phyloP scores from a whole-genome alignment of 1,140 invertebrate species.

The fruit fly (Drosophila melanogaster) region DNA sequence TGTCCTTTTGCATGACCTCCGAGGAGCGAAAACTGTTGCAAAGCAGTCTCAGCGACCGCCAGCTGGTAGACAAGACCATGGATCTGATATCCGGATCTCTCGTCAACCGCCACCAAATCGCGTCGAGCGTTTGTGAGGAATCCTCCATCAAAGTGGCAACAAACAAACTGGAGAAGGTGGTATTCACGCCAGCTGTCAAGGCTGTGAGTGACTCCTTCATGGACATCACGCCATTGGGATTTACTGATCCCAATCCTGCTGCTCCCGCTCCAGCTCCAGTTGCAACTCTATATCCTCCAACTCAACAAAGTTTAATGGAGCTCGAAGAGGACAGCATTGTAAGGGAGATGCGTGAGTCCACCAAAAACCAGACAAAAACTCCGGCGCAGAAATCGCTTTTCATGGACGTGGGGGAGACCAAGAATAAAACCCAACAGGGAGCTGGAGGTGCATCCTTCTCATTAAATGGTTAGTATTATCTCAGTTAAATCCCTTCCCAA shows the following conservation, averaged over 20 bases:
- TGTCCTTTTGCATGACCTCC: constrained; percentile 7
- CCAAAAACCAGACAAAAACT: constrained; percentile 10
- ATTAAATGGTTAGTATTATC: constrained; percentile 12
- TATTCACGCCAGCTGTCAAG: not conserved
- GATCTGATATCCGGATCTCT: constrained; percentile 48
- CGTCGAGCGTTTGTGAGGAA: not conserved
- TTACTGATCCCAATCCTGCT: not conserved
- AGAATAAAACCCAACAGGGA: constrained; percentile 8
- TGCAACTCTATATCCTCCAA: not conserved
- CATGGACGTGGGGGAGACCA: constrained; percentile 7
- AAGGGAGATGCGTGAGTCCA: constrained; percentile 1
- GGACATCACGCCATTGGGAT: constrained; percentile 38
- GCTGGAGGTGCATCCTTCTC: constrained; percentile 2
- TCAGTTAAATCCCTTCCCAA: not conserved
- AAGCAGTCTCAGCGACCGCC: constrained; percentile 7
- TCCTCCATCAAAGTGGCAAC: not conserved
- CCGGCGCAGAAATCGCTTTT: constrained; percentile 6
- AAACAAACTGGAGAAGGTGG: not conserved
- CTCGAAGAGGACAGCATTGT: not conserved
- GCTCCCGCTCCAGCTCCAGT: not conserved
- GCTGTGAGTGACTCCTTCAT: constrained; percentile 28
- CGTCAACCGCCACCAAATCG: constrained; percentile 4
- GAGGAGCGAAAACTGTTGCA: constrained; percentile 35
- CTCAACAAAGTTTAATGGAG: constrained; percentile 4
- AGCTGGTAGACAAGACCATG: constrained; percentile 50